These are phyloP conservation scores for Perodicticus potto DNA, from an alignment of 2,797 vertebrate genomes.

Conservation along the genomic window DNA sequence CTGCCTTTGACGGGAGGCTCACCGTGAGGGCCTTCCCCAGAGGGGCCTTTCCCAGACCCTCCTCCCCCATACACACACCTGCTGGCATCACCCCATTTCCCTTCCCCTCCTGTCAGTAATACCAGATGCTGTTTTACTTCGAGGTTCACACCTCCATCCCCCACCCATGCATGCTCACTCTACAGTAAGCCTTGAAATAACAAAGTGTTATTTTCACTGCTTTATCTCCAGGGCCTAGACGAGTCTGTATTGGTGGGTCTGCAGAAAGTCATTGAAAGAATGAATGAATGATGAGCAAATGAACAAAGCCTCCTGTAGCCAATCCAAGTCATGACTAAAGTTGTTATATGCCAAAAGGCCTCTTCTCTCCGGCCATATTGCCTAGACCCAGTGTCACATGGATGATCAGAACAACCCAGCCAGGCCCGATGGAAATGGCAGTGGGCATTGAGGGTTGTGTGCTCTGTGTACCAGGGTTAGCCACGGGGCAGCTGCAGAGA, in stretches of 20 bases:
- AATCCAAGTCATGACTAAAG: neutral
- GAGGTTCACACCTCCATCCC: no score
- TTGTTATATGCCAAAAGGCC: fast-evolving
- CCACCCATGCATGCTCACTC: neutral
- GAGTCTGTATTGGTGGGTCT: fast-evolving
- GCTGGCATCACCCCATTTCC: fast-evolving
- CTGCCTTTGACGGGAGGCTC: neutral
- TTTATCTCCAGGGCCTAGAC: neutral
- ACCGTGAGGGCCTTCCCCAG: neutral
- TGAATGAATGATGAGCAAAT: neutral
- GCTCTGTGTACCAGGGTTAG: neutral
- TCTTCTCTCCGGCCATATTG: neutral
- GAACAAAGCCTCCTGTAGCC: neutral
- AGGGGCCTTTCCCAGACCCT: neutral
- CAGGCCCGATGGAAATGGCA: neutral
- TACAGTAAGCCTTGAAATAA: neutral
- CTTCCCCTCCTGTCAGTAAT: neutral
- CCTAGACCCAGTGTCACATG: fast-evolving
- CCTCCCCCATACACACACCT: neutral
- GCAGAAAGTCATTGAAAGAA: neutral
- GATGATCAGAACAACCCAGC: neutral
- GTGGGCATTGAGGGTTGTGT: fast-evolving
- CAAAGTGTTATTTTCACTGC: neutral
- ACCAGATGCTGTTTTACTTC: neutral
- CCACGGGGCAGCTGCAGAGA: neutral